Base-by-base conservation (phyloP, 2,888 invertebrate species). In the Molanna angustata region DNA sequence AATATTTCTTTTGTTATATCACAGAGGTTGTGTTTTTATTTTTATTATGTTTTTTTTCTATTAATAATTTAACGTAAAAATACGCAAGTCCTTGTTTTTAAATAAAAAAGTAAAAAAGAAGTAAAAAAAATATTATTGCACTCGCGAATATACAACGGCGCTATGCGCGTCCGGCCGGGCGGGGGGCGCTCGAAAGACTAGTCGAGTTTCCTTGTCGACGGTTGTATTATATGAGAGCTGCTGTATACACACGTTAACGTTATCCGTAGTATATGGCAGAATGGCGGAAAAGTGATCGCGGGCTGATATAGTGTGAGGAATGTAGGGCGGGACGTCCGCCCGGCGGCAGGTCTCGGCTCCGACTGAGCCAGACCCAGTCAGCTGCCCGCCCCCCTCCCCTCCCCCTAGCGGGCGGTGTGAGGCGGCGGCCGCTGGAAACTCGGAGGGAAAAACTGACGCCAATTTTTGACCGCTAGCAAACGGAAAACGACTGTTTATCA, bases 61-160 rank as follows among this genome's bases (percentile, higher is more conserved):
- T 44, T 44, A 49, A 49, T 49, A 49, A 32, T 49, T 50, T 50
- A 37, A 37, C 20, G 37, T 46, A 32, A 27, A 27, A 27, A 27
- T 27, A 27, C 11, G 27, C 27, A 11, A 4, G 27, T 19, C 19
- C 42, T 31, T 42, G 32, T 33, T 43, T 49, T 43, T 31, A 49
- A 49, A 41, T 32, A 22, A 50, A 42, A 50, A 50, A 19, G 37
- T 39, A 50, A 44, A 50, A 50, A 50, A 50, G 39, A 44, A 44
- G 50, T 50, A 50, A 50, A 50, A 50, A 50, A 50, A 44, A 44
- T 31, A 32, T 50, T 35, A 43, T 33, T 49, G 32, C 44, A 44
- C 33, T 49, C 42, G 49, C 49, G 49, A 33, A 33, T 42, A 43
- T 42, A 22, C 35, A 17, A 31, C 31, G 49, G 43, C 49, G 49